Evolutionary conservation across 2,113 vertebrate species (phyloP), one percentile per base, ranked within the genome.

Genomic region (Osmerus eperlanus): DNA sequence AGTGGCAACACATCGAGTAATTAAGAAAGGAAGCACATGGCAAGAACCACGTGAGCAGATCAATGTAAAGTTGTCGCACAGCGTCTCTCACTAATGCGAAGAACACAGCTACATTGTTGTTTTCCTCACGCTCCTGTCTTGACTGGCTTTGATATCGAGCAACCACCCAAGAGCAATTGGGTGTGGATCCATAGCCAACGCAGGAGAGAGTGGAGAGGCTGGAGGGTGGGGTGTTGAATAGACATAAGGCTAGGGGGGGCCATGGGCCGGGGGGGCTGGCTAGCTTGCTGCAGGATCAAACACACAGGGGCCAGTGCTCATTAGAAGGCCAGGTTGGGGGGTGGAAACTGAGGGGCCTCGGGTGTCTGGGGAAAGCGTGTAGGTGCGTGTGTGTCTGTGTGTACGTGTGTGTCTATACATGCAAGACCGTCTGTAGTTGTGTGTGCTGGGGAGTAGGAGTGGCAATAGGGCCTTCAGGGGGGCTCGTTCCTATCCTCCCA

Each of bases 221-320:
- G 76, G 25, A 71, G 83, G 82, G 76, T 47, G 41, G 9, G 74
- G 59, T 85, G 80, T 81, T 91, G 86, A 91, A 90, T 90, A 91
- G 83, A 77, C 86, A 90, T 86, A 83, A 89, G 85, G 78, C 75
- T 83, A 78, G 78, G 78, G 16, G 29, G 2, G 15, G 25, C 15
- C 18, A 18, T 19, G 32, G 32, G 21, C 14, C 1, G 11, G 78
- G 85, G 86, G 83, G 70, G 73, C 73, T 56, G 21, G 0, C 82
- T 85, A 83, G 78, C 78, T 72, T 82, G 83, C 74, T 85, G 76
- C 71, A 55, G 84, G 86, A 91, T 92, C 88, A 90, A 91, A 90
- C 81, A 47, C 69, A 68, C 70, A 79, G 76, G 84, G 77, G 79
- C 83, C 78, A 65, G 63, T 73, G 66, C 87, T 91, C 87, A 91